Evolutionary conservation across 2,113 vertebrate genomes (phyloP), one percentile per base, ranked within the genome.

Genomic region (Vimba vimba): DNA sequence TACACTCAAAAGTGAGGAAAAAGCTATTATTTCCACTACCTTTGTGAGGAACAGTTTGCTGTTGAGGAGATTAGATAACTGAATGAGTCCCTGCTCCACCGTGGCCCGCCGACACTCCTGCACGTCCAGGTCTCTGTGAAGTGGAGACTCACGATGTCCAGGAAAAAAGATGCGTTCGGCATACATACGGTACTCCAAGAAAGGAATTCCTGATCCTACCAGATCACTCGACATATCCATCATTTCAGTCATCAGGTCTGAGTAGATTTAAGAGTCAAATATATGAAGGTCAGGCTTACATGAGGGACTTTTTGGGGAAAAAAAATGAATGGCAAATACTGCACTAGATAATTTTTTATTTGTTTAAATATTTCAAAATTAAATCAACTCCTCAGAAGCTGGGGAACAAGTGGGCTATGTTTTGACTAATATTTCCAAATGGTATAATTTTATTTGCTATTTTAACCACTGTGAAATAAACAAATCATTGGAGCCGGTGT

Each of bases 191-290:
- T 99, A 99, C 93, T 99, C 97, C 4, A 99, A 93, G 94, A 99
- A 99, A 4, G 98, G 98, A 68, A 99, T 99, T 52, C 98, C 97
- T 0, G 97, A 98, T 82, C 97, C 97, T 88, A 98, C 96, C 15
- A 99, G 95, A 92, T 99, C 98, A 64, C 97, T 99, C 84, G 98
- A 98, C 93, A 99, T 96, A 89, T 99, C 98, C 88, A 98, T 99
- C 98, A 99, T 99, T 91, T 99, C 98, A 0, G 98, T 99, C 98
- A 99, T 99, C 87, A 99, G 93, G 92, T 99, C 98, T 99, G 93
- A 55, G 74, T 11, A 74, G 1, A 43, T 74, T 74, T 47, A 47
- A 25, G 6, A 74, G 71, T 47, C 23, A 74, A 47, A 74, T 13
- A 2, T 74, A 3, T 3, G 10, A 45, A 74, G 23, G 43, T 47